Base-by-base conservation (phyloP, 2,113 vertebrate genomes). In the Bambusicola thoracicus region DNA sequence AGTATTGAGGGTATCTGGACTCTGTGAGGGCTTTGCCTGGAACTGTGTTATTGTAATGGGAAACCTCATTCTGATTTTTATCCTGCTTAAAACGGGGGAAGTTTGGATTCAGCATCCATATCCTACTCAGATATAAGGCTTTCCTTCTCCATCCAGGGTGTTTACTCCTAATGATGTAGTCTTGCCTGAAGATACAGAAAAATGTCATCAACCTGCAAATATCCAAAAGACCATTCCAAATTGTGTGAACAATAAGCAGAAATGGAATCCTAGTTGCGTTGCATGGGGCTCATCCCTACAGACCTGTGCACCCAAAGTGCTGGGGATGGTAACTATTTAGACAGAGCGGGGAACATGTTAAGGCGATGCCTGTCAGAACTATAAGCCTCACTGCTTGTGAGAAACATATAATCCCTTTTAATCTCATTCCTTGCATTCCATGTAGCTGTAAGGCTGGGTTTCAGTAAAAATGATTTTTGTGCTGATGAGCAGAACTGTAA, bases 401-500 rank as follows among this genome's bases (percentile, higher is more conserved):
- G 87, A 70, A 92, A 62, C 59, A 55, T 53, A 8, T 92, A 96
- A 96, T 95, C 93, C 89, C 81, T 80, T 87, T 77, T 93, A 97
- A 96, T 94, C 91, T 67, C 75, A 92, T 96, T 95, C 92, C 89
- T 94, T 79, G 81, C 83, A 87, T 97, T 95, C 95, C 3, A 0
- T 76, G 86, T 56, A 80, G 83, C 87, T 95, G 10, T 68, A 44
- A 80, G 85, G 90, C 82, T 87, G 74, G 20, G 34, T 91, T 95
- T 90, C 81, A 74, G 74, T 27, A 87, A 91, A 96, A 93, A 40
- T 81, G 84, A 94, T 95, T 96, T 93, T 96, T 77, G 27, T 66
- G 74, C 25, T 70, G 85, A 59, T 69, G 82, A 53, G 62, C 62
- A 72, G 80, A 59, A 38, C 43, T 77, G 2, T 34, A 2, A 55